These are phyloP conservation scores for Scophthalmus maximus DNA, from an alignment of 2,113 vertebrate species.

Conservation along the genomic window DNA sequence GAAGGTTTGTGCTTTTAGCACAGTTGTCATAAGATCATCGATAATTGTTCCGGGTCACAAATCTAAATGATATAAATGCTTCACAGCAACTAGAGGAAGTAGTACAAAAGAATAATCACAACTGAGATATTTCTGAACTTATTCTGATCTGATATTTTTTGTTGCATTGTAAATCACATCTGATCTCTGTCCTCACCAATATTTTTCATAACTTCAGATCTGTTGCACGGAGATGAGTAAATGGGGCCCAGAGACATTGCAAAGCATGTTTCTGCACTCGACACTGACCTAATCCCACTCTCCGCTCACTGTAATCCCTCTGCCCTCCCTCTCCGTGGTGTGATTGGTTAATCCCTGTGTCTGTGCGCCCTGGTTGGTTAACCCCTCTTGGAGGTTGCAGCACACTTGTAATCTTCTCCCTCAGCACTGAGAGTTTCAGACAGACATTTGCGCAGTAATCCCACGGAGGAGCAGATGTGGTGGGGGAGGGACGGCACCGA, in stretches of 20 bases:
- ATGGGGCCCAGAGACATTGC: slow-evolving; percentile 50
- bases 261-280: slow-evolving; percentile 67
- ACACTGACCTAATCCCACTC: slow-evolving; percentile 76
- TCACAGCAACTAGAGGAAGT: not conserved
- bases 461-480: slow-evolving; percentile 79
- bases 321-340: slow-evolving; percentile 63
- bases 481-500: slow-evolving; percentile 68
- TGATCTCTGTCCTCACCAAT: not conserved
- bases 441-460: slow-evolving; percentile 81
- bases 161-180: not conserved
- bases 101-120: not conserved
- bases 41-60: not conserved
- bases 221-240: slow-evolving; percentile 13
- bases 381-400: slow-evolving; percentile 61
- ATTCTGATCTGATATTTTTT: not conserved
- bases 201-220: slow-evolving; percentile 5
- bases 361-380: slow-evolving; percentile 71
- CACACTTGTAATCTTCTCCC: slow-evolving; percentile 67
- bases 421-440: slow-evolving; percentile 71
- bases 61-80: not conserved
- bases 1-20: not conserved
- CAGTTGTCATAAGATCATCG: not conserved
- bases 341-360: slow-evolving; percentile 81
- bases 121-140: too few relatives aligned
- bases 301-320: slow-evolving; percentile 69